A percentile compares a stretch with the other conserved stretches of the same genome.
These are phyloP conservation scores for Harpalus rubripes DNA, from an alignment of 2,888 invertebrate species.

Conservation along the genomic window DNA sequence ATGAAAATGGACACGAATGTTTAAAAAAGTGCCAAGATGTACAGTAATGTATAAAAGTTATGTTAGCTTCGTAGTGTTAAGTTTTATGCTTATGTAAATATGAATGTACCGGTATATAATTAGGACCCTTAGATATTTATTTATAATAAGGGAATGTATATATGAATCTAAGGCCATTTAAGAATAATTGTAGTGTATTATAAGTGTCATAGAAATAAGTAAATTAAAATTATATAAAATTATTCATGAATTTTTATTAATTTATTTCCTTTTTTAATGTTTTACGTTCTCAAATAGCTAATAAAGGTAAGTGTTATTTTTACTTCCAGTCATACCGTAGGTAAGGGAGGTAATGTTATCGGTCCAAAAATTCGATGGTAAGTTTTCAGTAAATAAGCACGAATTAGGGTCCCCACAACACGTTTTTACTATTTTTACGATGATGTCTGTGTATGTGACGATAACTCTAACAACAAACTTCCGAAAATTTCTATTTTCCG, in stretches of 20 bases:
- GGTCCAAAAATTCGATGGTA: too few relatives aligned
- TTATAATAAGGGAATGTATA: constrained; percentile 48
- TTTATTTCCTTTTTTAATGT: not conserved
- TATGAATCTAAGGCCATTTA: constrained; percentile 44
- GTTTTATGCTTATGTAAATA: not conserved
- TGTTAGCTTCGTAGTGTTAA: not conserved
- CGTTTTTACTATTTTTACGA: too few relatives aligned
- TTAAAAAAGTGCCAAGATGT: not conserved
- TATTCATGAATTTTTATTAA: constrained; percentile 17
- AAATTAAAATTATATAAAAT: constrained; percentile 63
- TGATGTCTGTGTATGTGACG: too few relatives aligned
- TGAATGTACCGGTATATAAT: constrained; percentile 8
- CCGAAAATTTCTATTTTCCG: too few relatives aligned
- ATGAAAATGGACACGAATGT: not conserved
- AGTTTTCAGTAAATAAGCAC: not conserved
- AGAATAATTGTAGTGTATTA: constrained; percentile 38
- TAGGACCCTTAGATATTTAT: constrained; percentile 54
- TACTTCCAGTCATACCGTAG: not conserved
- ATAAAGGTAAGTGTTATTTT: not conserved
- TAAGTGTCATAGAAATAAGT: constrained; percentile 52
- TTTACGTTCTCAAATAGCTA: not conserved
- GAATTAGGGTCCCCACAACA: too few relatives aligned
- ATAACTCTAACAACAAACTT: too few relatives aligned
- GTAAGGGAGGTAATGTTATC: too few relatives aligned
- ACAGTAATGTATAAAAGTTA: not conserved